phyloP scores from a whole-genome alignment of 2,888 invertebrate species.

The Cremastobaeus sp. region DNA sequence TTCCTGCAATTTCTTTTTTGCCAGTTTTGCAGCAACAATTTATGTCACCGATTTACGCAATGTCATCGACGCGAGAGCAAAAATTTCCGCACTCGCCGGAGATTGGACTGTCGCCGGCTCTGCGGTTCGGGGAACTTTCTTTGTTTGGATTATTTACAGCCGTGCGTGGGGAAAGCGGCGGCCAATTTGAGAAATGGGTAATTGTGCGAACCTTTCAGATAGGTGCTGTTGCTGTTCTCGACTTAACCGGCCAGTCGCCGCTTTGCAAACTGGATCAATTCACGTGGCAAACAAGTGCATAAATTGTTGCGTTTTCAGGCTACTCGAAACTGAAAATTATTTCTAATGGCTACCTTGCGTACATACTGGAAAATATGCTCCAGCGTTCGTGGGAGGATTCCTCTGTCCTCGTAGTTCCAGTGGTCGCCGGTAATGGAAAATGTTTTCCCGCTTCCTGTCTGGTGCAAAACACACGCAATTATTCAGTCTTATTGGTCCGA shows the following conservation, averaged over 20 bases:
- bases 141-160: conserved; percentile 18
- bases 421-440: conserved; percentile 80
- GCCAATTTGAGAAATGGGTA: background rate
- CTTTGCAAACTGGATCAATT: too few species aligned
- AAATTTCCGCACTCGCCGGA: conserved; percentile 24
- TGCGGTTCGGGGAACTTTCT: conserved; percentile 39
- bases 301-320: background rate
- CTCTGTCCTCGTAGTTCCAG: conserved; percentile 76
- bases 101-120: conserved; percentile 9
- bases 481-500: too few species aligned
- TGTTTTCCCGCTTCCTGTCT: conserved; percentile 81
- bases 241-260: too few species aligned
- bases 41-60: conserved; percentile 46
- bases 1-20: conserved; percentile 22
- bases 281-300: too few species aligned
- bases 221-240: too few species aligned
- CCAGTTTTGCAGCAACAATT: conserved; percentile 15
- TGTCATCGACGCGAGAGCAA: conserved; percentile 19
- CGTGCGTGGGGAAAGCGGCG: conserved; percentile 10
- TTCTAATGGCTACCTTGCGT: conserved; percentile 71
- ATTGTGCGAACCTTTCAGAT: background rate
- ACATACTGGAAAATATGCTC: conserved; percentile 79
- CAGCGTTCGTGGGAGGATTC: conserved; percentile 80
- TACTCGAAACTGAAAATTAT: background rate
- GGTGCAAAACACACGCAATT: background rate